Conservation (phyloP, 2,113 vertebrate species). For the Cyanoliseus patagonus region DNA sequence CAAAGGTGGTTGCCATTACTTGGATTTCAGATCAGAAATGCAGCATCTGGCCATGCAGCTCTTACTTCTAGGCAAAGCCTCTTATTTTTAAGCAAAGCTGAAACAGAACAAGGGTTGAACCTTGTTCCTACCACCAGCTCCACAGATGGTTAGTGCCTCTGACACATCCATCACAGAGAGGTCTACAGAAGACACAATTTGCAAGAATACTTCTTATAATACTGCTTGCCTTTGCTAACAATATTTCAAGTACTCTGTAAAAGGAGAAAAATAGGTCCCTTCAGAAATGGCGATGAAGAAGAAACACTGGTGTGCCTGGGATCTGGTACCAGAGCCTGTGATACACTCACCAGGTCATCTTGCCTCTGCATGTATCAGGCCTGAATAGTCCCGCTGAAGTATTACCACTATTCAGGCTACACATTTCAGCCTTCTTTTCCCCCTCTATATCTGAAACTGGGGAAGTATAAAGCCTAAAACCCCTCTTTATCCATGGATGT, state of each 20-base stretch:
- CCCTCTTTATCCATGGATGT: background rate
- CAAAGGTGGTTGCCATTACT: background rate
- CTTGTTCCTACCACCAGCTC: background rate
- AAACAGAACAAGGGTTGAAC: background rate
- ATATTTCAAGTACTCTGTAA: background rate
- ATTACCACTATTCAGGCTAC: background rate
- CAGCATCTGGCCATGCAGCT: background rate
- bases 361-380: background rate
- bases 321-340: background rate
- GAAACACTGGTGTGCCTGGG: background rate
- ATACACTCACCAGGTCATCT: background rate
- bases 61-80: background rate
- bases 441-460: background rate
- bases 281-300: background rate
- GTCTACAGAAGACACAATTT: background rate
- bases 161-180: accelerated
- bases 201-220: background rate
- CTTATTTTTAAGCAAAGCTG: background rate
- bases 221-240: background rate
- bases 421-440: background rate
- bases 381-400: background rate
- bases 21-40: background rate
- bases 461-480: background rate
- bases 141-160: background rate
- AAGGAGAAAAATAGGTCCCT: background rate